Evolutionary conservation across 2,113 vertebrate genomes (phyloP).

Genomic region (Tricholaema leucomelas): DNA sequence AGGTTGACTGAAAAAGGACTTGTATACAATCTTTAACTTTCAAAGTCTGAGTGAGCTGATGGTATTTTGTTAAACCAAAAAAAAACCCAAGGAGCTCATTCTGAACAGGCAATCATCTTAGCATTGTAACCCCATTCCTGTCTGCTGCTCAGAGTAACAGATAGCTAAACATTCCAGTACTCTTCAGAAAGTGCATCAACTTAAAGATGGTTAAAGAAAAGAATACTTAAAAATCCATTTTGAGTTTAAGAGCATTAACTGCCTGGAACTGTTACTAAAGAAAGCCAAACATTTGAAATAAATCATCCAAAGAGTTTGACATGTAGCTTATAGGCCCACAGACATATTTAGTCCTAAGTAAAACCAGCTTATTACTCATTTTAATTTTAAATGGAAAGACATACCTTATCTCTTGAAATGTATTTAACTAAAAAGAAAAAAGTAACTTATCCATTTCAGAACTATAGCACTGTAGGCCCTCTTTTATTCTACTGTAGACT

Average conservation of each 20-base stretch:
- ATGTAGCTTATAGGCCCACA: neutral
- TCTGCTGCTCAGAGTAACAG: neutral
- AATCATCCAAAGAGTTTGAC: neutral
- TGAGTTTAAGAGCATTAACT: neutral
- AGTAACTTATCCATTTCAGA: neutral
- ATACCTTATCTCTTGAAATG: neutral
- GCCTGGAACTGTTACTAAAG: neutral
- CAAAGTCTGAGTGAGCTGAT: neutral
- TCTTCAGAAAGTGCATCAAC: neutral
- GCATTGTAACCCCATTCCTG: neutral
- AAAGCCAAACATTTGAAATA: neutral
- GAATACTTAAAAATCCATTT: neutral
- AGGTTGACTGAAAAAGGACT: neutral
- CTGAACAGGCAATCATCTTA: accelerated
- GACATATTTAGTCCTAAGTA: neutral
- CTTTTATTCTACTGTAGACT: neutral
- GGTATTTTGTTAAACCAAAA: neutral
- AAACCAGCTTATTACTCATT: neutral
- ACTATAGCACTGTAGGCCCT: neutral
- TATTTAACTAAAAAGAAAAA: conserved; percentile 2
- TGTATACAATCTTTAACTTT: neutral
- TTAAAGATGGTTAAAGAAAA: neutral
- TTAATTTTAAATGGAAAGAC: neutral
- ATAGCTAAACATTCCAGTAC: neutral
- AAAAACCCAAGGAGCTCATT: neutral